Evolutionary conservation across 2,888 invertebrate genomes (phyloP).

Genomic region (Apamea epomidion): DNA sequence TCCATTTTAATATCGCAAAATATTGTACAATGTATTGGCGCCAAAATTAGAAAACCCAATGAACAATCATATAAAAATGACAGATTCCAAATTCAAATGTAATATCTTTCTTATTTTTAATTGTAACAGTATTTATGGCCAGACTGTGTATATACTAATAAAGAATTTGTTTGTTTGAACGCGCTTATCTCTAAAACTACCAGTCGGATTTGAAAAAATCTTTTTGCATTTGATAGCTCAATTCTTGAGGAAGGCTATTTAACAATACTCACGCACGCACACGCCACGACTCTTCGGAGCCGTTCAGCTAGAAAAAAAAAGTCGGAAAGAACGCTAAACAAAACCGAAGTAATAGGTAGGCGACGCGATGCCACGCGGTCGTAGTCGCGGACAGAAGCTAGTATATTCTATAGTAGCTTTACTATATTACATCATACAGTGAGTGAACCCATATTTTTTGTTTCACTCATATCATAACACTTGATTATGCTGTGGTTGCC

Average conservation of each 20-base stretch:
- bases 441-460: constrained; percentile 58
- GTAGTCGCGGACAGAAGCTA: background rate
- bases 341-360: background rate
- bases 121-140: too few species aligned
- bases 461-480: constrained; percentile 59
- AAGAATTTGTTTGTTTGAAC: too few species aligned
- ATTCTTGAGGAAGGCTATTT: background rate
- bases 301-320: background rate
- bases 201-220: background rate
- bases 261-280: background rate
- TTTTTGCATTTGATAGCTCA: background rate
- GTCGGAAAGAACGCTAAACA: background rate
- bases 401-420: constrained; percentile 12
- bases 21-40: too few species aligned
- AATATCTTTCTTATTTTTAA: too few species aligned
- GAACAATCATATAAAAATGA: too few species aligned
- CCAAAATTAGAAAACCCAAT: too few species aligned
- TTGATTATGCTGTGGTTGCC: constrained; percentile 59
- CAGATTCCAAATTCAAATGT: too few species aligned
- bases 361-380: background rate
- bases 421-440: constrained; percentile 53
- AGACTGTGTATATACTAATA: too few species aligned
- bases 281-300: background rate
- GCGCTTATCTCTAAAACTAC: background rate
- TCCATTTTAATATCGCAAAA: too few species aligned